phyloP scores from a whole-genome alignment of 2,888 invertebrate genomes.

The Empis livida region DNA sequence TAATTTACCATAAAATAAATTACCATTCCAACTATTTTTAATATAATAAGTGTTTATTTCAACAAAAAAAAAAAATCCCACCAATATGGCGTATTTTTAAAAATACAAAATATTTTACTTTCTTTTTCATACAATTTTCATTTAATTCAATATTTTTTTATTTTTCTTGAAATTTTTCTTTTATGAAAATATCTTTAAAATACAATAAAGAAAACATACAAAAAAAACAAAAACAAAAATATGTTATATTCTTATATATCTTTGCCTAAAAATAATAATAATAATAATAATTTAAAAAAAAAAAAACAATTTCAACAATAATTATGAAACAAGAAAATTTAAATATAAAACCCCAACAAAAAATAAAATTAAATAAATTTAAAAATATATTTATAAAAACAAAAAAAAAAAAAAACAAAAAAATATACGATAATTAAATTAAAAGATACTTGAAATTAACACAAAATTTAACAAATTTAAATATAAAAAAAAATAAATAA shows the following conservation, averaged over 20 bases:
- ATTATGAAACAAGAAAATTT: background rate
- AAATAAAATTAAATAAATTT: conserved; percentile 13
- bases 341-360: conserved; percentile 7
- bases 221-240: conserved; percentile 1
- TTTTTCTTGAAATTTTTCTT: too few species aligned
- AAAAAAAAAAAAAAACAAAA: conserved; percentile 10
- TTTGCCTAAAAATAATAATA: conserved; percentile 10
- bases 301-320: conserved; percentile 12
- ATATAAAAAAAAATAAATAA: too few species aligned
- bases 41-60: too few species aligned
- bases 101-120: too few species aligned
- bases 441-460: conserved; percentile 21
- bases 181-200: too few species aligned
- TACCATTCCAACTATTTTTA: too few species aligned
- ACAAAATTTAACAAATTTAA: conserved; percentile 13
- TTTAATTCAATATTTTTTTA: too few species aligned
- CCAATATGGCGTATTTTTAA: too few species aligned
- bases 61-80: too few species aligned
- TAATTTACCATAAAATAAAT: too few species aligned
- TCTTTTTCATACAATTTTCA: too few species aligned
- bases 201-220: background rate
- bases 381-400: conserved; percentile 4
- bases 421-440: conserved; percentile 15
- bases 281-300: too few species aligned
- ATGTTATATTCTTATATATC: conserved; percentile 13